Conservation (phyloP, 2,888 invertebrate genomes). For the Embidobia sp. region DNA sequence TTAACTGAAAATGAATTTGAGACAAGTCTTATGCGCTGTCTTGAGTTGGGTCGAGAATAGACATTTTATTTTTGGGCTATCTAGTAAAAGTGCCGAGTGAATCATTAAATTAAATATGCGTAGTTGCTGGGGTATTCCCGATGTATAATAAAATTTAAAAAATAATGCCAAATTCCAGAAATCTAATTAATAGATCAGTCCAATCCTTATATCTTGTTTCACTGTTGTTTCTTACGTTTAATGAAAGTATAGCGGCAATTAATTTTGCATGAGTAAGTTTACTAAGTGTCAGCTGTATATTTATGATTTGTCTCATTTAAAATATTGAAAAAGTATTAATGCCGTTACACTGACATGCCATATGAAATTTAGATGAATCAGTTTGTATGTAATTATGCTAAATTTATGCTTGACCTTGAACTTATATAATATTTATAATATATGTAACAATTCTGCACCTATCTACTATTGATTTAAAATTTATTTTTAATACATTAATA, state of each 20-base stretch:
- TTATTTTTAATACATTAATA: no score
- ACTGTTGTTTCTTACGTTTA: no score
- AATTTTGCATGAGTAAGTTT: slow-evolving; percentile 2
- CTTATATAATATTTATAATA: no score
- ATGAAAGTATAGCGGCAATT: slow-evolving; percentile 2
- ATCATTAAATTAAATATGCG: slow-evolving; percentile 58
- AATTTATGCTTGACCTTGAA: no score
- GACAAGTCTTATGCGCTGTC: slow-evolving; percentile 48
- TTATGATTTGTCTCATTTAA: slow-evolving; percentile 6
- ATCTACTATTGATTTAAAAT: no score
- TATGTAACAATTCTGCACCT: no score
- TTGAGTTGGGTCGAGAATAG: slow-evolving; percentile 56
- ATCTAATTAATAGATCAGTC: slow-evolving; percentile 7
- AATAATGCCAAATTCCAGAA: slow-evolving; percentile 16
- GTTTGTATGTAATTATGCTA: no score
- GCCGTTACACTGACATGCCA: neutral
- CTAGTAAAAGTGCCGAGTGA: slow-evolving; percentile 60
- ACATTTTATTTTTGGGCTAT: slow-evolving; percentile 67
- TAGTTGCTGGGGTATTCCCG: slow-evolving; percentile 32
- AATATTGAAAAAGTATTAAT: slow-evolving; percentile 5
- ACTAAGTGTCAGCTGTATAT: neutral
- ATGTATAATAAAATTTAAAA: slow-evolving; percentile 20
- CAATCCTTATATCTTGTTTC: slow-evolving; percentile 1
- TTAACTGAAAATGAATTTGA: slow-evolving; percentile 59
- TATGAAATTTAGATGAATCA: neutral